Evolutionary conservation across 35 echinoderm and acorn worm species (phyloP).

Genomic region (Heliocidaris erythrogramma): DNA sequence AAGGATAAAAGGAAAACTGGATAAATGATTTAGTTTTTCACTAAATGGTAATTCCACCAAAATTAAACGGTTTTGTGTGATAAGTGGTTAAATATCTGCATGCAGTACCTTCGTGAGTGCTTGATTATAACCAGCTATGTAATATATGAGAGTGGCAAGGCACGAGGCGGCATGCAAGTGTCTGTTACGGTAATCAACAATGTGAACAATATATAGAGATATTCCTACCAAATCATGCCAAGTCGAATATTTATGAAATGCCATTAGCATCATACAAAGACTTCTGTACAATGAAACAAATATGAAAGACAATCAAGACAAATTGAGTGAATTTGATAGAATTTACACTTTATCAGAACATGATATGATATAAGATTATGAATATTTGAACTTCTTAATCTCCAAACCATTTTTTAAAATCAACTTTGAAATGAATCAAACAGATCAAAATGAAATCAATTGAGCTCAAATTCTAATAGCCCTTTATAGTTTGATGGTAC

Average conservation of each 20-base stretch:
- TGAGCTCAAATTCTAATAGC: background rate
- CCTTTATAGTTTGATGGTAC: background rate
- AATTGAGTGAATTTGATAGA: background rate
- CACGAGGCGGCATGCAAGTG: background rate
- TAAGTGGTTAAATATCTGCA: background rate
- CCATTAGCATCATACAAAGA: slow-evolving; percentile 48
- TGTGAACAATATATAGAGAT: background rate
- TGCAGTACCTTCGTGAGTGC: background rate
- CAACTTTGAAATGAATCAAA: background rate
- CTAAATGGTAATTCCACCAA: background rate
- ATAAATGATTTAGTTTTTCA: background rate
- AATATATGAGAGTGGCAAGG: background rate
- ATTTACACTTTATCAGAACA: background rate
- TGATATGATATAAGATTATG: background rate
- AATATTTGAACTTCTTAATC: background rate
- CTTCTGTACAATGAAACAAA: slow-evolving; percentile 44
- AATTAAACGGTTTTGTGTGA: background rate
- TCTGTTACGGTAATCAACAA: background rate
- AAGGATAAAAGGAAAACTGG: background rate
- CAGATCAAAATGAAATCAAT: background rate
- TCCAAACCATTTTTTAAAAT: background rate
- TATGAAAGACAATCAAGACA: background rate
- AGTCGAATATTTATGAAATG: slow-evolving; percentile 20
- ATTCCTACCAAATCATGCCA: slow-evolving; percentile 16
- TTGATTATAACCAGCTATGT: background rate